Conservation (phyloP, 1,140 invertebrate genomes). For the Lepidurus packardi region DNA sequence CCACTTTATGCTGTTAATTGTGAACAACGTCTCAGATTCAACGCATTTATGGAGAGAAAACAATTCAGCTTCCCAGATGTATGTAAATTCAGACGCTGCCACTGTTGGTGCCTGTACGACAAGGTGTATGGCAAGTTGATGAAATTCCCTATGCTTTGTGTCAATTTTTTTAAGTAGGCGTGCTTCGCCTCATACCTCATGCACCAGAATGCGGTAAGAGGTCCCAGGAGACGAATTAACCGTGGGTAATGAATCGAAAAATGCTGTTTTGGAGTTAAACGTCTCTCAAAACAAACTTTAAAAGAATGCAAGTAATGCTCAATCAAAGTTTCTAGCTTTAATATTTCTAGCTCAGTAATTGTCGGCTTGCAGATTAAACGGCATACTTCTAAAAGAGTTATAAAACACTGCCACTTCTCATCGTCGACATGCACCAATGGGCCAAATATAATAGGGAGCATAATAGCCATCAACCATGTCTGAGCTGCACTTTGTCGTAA, state of each 20-base stretch:
- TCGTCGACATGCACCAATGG: conserved; percentile 12
- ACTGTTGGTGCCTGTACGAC: conserved; percentile 28
- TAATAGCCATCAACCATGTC: conserved; percentile 28
- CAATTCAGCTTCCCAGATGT: conserved; percentile 6
- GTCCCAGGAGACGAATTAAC: conserved; percentile 28
- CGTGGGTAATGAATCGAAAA: conserved; percentile 29
- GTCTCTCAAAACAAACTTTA: conserved; percentile 17
- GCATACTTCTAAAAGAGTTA: conserved; percentile 28
- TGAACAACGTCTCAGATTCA: background rate
- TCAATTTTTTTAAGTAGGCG: conserved; percentile 31
- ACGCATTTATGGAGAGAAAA: background rate
- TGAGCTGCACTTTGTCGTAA: conserved; percentile 32
- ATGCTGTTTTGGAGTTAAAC: conserved; percentile 31
- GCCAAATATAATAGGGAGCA: conserved; percentile 31
- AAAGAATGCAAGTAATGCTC: conserved; percentile 25
- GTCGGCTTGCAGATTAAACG: conserved; percentile 27
- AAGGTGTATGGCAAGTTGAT: conserved; percentile 32
- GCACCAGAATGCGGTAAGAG: conserved; percentile 28
- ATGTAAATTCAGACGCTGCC: conserved; percentile 24
- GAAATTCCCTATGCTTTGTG: conserved; percentile 26
- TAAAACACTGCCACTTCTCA: conserved; percentile 23
- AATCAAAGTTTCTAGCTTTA: conserved; percentile 27
- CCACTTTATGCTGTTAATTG: conserved; percentile 1
- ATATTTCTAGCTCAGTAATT: conserved; percentile 26
- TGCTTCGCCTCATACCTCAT: conserved; percentile 35